Conservation (phyloP, 2,888 invertebrate genomes). For the Deroplatys truncata region DNA sequence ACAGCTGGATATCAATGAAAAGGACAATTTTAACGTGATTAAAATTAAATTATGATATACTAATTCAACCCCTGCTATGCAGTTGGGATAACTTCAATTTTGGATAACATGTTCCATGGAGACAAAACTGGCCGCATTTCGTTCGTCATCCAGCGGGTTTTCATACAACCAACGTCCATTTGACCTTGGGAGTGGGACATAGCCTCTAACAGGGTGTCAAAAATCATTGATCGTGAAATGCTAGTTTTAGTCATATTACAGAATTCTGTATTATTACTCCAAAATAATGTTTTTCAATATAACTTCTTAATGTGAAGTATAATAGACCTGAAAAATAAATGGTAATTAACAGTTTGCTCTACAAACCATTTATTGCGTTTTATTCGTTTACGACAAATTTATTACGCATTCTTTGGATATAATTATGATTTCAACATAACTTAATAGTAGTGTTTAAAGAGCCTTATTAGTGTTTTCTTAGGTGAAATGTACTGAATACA, state of each 20-base stretch:
- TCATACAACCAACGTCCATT: neutral
- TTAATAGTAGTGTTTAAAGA: too few species aligned
- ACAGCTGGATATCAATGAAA: neutral
- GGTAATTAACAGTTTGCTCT: too few species aligned
- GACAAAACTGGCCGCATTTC: neutral
- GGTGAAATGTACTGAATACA: too few species aligned
- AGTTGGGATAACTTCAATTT: neutral
- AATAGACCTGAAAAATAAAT: too few species aligned
- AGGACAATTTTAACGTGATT: neutral
- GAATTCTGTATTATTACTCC: neutral
- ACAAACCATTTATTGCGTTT: neutral
- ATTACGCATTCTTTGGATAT: neutral
- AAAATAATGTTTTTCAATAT: neutral
- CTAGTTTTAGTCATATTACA: neutral
- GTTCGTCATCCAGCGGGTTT: constrained; percentile 1
- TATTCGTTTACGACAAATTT: neutral
- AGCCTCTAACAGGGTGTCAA: neutral
- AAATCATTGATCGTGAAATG: neutral
- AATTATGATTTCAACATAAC: too few species aligned
- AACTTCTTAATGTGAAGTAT: neutral
- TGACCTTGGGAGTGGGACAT: neutral
- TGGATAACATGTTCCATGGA: neutral
- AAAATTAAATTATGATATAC: neutral
- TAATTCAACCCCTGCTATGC: neutral
- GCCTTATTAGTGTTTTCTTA: too few species aligned